Evolutionary conservation across 1,140 invertebrate genomes (phyloP), one percentile per base, ranked within the genome.

Genomic region (Drosophila nasuta): DNA sequence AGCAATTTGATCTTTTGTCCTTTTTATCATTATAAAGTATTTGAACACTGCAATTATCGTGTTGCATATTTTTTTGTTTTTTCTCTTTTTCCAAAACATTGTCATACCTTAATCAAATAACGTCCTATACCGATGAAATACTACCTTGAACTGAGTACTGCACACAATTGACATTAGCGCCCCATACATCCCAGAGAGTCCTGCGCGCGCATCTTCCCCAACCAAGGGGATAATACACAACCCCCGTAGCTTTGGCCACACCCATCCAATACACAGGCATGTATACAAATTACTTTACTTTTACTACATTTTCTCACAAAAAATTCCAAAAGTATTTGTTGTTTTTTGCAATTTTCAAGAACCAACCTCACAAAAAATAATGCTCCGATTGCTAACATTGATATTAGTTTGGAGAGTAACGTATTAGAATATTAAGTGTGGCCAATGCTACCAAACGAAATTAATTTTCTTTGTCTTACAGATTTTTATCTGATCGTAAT

Each of bases 91-190:
- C 20, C 17, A 45, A 56, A 62, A 69, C 65, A 69, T 62, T 13
- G 30, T 33, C 81, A 62, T 71, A 85, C 81, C 81, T 81, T 73
- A 71, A 71, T 72, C 62, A 74, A 70, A 73, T 63, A 60, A 51
- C 70, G 77, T 74, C 74, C 81, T 85, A 49, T 68, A 79, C 63
- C 52, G 72, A 67, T 63, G 75, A 77, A 74, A 77, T 75, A 70
- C 66, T 69, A 60, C 68, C 71, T 69, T 67, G 49, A 78, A 85
- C 77, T 85, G 82, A 77, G 64, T 67, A 65, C 33, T 49, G 38
- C 49, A 67, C 51, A 77, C 81, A 85, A 77, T 85, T 51, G 64
- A 57, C 67, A 74, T 51, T 52, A 64, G 56, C 35, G 35, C 35
- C 35, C 35, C 7, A 38, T 11, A 52, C 20, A 69, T 75, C 51